Base-by-base conservation (phyloP, 2,113 vertebrate genomes). In the Arenaria interpres region DNA sequence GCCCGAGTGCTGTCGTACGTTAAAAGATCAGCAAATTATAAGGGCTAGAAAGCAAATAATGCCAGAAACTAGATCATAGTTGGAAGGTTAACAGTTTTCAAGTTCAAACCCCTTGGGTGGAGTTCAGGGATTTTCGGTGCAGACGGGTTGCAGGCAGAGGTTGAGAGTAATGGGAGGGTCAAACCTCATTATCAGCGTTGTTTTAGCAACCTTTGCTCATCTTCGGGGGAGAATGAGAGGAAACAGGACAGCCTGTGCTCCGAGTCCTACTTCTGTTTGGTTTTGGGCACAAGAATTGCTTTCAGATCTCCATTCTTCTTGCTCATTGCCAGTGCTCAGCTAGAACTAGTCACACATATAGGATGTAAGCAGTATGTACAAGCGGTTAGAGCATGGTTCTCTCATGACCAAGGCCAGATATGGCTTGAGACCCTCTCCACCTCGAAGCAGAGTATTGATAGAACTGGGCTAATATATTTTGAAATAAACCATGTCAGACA, bases 121-220 rank as follows among this genome's bases (percentile, higher is more conserved):
- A 92, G 93, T 43, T 86, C 80, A 68, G 76, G 80, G 88, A 85
- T 95, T 97, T 95, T 92, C 87, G 91, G 69, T 45, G 71, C 69
- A 89, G 93, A 91, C 54, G 68, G 81, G 81, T 60, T 96, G 46
- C 45, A 94, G 69, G 73, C 71, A 96, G 89, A 82, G 80, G 80
- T 39, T 83, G 66, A 92, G 66, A 33, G 73, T 68, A 96, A 95
- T 11, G 35, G 89, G 69, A 87, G 60, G 37, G 76, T 94, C 96
- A 89, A 59, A 63, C 33, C 51, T 95, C 74, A 60, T 92, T 91
- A 94, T 45, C 77, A 57, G 71, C 53, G 50, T 10, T 88, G 84
- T 91, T 91, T 87, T 48, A 94, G 69, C 62, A 94, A 93, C 84
- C 89, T 96, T 72, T 82, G 53, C 79, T 94, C 84, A 53, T 82